Conservation (phyloP, 2,113 vertebrate species). For the Xyliphius kryptos region DNA sequence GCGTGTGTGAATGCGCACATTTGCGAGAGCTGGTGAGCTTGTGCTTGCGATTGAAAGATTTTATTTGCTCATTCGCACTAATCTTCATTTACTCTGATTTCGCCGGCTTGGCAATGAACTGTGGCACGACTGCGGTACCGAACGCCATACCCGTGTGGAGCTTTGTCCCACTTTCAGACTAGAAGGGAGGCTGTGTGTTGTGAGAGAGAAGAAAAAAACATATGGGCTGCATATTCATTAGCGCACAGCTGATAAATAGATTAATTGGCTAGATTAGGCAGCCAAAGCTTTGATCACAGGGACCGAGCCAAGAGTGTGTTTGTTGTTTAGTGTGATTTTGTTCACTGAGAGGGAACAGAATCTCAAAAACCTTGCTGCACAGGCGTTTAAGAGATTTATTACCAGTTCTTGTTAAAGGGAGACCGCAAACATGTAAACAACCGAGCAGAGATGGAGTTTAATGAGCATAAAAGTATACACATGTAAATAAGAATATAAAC, state of each 20-base stretch:
- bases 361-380: constrained; percentile 25
- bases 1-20: constrained; percentile 14
- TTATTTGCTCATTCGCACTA: constrained; percentile 24
- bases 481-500: constrained; percentile 23
- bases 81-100: constrained; percentile 39
- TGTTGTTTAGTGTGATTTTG: constrained; percentile 41
- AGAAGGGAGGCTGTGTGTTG: constrained; percentile 25
- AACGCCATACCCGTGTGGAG: constrained; percentile 33
- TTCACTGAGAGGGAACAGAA: constrained; percentile 30
- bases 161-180: constrained; percentile 42
- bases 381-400: constrained; percentile 22
- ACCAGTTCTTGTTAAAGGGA: constrained; percentile 28
- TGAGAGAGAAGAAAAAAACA: constrained; percentile 38
- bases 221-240: constrained; percentile 40
- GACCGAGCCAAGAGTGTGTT: constrained; percentile 30
- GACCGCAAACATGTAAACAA: constrained; percentile 31
- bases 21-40: constrained; percentile 20
- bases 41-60: constrained; percentile 30
- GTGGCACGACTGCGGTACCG: constrained; percentile 30
- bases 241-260: constrained; percentile 43
- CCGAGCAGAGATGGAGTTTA: constrained; percentile 14
- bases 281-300: constrained; percentile 45
- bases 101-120: constrained; percentile 35
- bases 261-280: constrained; percentile 45
- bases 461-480: constrained; percentile 21